Evolutionary conservation across 2,888 invertebrate genomes (phyloP).

Genomic region (Rhorus exstirpatorius): DNA sequence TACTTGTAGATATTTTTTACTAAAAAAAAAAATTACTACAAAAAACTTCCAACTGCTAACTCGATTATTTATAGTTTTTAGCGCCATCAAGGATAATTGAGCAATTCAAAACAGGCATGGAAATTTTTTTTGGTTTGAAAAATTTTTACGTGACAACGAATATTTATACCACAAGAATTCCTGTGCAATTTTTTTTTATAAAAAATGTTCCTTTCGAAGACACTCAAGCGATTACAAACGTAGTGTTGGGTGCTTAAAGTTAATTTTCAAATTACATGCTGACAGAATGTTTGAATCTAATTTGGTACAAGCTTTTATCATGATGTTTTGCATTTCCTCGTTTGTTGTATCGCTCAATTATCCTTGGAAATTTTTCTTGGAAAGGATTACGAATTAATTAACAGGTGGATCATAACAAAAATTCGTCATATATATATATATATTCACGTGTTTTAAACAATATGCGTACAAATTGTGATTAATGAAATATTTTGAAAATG

Average conservation of each 20-base stretch:
- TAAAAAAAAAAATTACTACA: conserved; percentile 2
- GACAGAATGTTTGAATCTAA: no score
- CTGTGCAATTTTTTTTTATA: not conserved
- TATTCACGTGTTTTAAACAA: no score
- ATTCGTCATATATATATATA: no score
- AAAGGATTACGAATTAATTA: not conserved
- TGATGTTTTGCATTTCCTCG: not conserved
- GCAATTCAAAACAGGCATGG: not conserved
- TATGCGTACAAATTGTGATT: no score
- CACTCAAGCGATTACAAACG: no score
- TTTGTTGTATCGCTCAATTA: conserved; percentile 4
- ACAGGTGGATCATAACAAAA: no score
- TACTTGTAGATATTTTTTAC: conserved; percentile 45
- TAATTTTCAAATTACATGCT: no score
- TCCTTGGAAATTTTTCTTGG: not conserved
- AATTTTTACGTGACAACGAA: not conserved
- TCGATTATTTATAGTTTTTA: conserved; percentile 2
- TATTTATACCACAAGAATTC: conserved; percentile 1
- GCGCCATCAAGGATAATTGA: not conserved
- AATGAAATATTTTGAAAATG: no score
- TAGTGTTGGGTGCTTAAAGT: no score
- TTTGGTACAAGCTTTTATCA: no score
- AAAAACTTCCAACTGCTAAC: conserved; percentile 1
- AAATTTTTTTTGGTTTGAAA: no score
- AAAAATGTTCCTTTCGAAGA: not conserved